These are phyloP conservation scores for Procapra przewalskii DNA, from an alignment of 2,113 vertebrate species.

Conservation along the genomic window DNA sequence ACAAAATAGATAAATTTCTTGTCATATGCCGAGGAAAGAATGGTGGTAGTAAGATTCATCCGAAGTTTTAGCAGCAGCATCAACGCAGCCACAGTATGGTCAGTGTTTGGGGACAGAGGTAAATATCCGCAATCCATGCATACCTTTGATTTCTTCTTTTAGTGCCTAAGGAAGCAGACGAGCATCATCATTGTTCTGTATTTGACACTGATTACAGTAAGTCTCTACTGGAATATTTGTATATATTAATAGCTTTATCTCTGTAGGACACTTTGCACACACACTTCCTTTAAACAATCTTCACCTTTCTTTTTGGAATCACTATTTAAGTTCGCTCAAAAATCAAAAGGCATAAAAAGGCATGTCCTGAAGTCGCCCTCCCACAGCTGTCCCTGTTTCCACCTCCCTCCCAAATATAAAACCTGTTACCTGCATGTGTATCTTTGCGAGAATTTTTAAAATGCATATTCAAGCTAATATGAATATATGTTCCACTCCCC, in stretches of 20 bases:
- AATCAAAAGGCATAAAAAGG: not conserved
- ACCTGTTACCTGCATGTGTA: not conserved
- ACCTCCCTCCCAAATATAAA: not conserved
- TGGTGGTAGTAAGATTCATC: not conserved
- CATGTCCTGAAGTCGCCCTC: not conserved
- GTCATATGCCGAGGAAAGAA: not conserved
- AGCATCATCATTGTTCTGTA: not conserved
- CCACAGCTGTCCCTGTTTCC: not conserved
- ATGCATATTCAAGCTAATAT: not conserved
- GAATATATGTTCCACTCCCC: not conserved
- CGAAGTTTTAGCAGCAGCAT: not conserved
- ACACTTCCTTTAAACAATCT: not conserved
- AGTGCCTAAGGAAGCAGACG: slow-evolving; percentile 54
- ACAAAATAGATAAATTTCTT: slow-evolving; percentile 31
- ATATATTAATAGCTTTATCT: not conserved
- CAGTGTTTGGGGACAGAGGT: slow-evolving; percentile 71
- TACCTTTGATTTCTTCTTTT: slow-evolving; percentile 72
- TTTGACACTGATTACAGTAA: not conserved
- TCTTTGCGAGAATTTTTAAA: not conserved
- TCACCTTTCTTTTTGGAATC: not conserved
- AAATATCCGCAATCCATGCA: slow-evolving; percentile 72
- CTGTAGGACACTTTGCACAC: not conserved
- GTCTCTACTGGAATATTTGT: not conserved
- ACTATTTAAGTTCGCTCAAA: not conserved
- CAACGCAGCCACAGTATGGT: not conserved